Percentiles rank a stretch among this genome's conserved stretches.
phyloP scores from a whole-genome alignment of 2,797 vertebrate species.

The Myripristis jacobus region DNA sequence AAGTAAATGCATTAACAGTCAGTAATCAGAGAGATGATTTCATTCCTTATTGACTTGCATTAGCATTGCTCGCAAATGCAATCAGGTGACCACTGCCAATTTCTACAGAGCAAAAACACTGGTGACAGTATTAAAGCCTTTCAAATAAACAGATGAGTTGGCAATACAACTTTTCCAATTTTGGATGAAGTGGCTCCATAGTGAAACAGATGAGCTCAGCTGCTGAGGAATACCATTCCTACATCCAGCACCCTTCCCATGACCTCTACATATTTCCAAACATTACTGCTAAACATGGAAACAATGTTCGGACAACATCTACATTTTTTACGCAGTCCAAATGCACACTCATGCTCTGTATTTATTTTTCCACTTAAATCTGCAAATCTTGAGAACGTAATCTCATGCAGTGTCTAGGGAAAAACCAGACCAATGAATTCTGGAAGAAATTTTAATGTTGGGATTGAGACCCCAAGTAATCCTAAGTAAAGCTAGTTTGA shows the following conservation, averaged over 20 bases:
- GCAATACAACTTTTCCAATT: background rate
- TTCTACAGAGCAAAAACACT: too few species aligned
- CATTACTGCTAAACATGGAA: conserved; percentile 31
- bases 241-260: conserved; percentile 39
- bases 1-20: too few species aligned
- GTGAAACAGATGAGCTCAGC: conserved; percentile 17
- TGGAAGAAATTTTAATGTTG: too few species aligned
- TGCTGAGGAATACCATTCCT: conserved; percentile 35
- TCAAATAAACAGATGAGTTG: background rate
- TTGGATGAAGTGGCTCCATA: background rate
- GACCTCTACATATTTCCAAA: conserved; percentile 29
- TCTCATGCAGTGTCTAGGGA: background rate
- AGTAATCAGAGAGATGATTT: too few species aligned
- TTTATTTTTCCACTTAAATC: background rate
- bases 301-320: background rate
- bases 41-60: too few species aligned
- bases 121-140: too few species aligned
- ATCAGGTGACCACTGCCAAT: too few species aligned
- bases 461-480: too few species aligned
- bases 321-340: too few species aligned
- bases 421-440: background rate
- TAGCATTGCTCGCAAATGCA: too few species aligned
- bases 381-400: background rate
- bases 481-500: too few species aligned
- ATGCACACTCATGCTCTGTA: too few species aligned